Evolutionary conservation across 2,797 vertebrate species (phyloP).

Genomic region (Oreortyx pictus): DNA sequence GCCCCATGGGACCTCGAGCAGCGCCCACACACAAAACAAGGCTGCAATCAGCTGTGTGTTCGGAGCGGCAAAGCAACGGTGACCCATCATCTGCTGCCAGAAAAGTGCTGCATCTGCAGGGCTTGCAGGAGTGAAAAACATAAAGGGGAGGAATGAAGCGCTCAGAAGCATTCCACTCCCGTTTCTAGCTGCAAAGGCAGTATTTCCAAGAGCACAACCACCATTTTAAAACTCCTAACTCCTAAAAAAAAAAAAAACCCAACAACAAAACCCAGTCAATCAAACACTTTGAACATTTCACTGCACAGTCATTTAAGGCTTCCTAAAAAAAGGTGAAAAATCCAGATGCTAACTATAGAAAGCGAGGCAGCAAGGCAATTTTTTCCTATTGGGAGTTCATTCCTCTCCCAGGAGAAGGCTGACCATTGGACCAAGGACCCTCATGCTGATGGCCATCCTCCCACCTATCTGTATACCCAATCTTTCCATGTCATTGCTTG

Average conservation of each 20-base stretch:
- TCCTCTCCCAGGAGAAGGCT: not conserved
- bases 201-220: constrained; percentile 7
- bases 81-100: constrained; percentile 38
- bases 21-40: not conserved
- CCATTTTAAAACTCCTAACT: not conserved
- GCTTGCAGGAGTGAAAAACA: constrained; percentile 18
- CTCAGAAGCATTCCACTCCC: not conserved
- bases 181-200: not conserved
- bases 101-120: constrained; percentile 56
- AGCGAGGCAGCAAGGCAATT: not conserved
- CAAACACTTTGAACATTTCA: not conserved
- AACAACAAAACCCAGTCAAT: not conserved
- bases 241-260: not conserved
- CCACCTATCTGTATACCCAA: not conserved
- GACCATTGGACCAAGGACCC: not conserved
- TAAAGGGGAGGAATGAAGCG: not conserved
- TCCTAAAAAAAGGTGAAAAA: not conserved
- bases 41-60: not conserved
- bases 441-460: not conserved
- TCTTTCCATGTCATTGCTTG: not conserved
- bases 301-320: not conserved
- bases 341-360: not conserved
- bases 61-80: not conserved
- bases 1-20: not conserved
- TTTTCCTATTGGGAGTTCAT: not conserved